phyloP scores from a whole-genome alignment of 1,140 invertebrate species.

The Drosophila asahinai region DNA sequence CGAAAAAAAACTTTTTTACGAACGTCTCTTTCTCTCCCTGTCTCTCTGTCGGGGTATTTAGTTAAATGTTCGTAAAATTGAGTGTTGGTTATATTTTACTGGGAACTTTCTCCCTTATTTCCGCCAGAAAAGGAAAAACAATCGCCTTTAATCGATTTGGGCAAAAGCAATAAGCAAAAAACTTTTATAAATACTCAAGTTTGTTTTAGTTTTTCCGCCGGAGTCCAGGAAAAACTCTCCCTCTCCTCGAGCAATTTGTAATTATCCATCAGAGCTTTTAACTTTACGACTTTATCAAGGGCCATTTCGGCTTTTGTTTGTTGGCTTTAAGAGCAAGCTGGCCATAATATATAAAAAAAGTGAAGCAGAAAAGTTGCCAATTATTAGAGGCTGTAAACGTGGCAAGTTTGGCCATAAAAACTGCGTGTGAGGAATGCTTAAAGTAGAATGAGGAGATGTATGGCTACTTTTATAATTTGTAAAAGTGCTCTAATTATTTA shows the following conservation, averaged over 20 bases:
- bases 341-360: conserved; percentile 9
- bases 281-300: conserved; percentile 74
- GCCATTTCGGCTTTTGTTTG: conserved; percentile 34
- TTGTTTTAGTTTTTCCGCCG: conserved; percentile 55
- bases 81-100: conserved; percentile 75
- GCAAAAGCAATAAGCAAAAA: conserved; percentile 74
- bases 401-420: conserved; percentile 46
- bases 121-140: conserved; percentile 20
- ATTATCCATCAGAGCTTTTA: conserved; percentile 63
- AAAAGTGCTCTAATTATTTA: not conserved
- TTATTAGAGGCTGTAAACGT: conserved; percentile 60
- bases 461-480: conserved; percentile 2
- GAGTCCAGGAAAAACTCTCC: conserved; percentile 16
- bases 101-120: conserved; percentile 35
- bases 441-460: not conserved
- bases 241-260: conserved; percentile 40
- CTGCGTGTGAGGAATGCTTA: conserved; percentile 9
- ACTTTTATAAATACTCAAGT: conserved; percentile 75
- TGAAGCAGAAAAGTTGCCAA: conserved; percentile 31
- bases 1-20: conserved; percentile 70
- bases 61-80: conserved; percentile 82
- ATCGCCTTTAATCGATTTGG: conserved; percentile 75
- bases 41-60: conserved; percentile 58
- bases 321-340: conserved; percentile 34
- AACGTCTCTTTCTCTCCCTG: conserved; percentile 40